Conservation (phyloP, 1,140 invertebrate species). For the Drosophila sucinea region DNA sequence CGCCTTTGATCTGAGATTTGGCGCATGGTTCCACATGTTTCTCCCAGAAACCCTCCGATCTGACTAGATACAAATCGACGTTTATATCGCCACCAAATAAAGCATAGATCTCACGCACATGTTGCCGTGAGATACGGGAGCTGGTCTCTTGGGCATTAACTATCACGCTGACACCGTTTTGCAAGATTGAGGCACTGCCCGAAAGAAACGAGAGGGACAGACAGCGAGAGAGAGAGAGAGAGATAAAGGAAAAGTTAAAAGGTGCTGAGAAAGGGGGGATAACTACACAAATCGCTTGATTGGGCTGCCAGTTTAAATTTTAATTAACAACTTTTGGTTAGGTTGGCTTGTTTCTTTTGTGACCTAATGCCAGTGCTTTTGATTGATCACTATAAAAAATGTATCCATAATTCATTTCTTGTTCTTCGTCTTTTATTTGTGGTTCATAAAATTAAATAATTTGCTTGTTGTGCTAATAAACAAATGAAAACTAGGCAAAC, state of each 20-base stretch:
- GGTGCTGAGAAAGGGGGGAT: not conserved
- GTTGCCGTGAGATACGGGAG: slow-evolving; percentile 86
- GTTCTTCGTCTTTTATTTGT: slow-evolving; percentile 31
- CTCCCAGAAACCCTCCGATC: slow-evolving; percentile 90
- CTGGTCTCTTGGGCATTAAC: slow-evolving; percentile 87
- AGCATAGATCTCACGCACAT: slow-evolving; percentile 85
- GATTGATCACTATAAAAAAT: slow-evolving; percentile 59
- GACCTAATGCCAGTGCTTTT: slow-evolving; percentile 38
- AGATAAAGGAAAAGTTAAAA: not conserved
- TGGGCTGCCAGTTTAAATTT: slow-evolving; percentile 36
- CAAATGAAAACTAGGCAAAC: slow-evolving; percentile 23
- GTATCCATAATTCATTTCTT: slow-evolving; percentile 55
- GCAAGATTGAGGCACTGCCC: slow-evolving; percentile 64
- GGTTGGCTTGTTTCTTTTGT: slow-evolving; percentile 11
- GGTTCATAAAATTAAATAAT: slow-evolving; percentile 49
- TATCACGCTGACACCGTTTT: slow-evolving; percentile 86
- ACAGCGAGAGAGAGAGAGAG: not conserved
- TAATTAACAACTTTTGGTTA: slow-evolving; percentile 40
- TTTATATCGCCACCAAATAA: slow-evolving; percentile 84
- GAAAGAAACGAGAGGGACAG: too few species aligned
- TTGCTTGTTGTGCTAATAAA: slow-evolving; percentile 37
- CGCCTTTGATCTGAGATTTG: slow-evolving; percentile 86
- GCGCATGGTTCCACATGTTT: slow-evolving; percentile 89
- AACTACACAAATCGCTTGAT: slow-evolving; percentile 36
- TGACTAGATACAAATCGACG: slow-evolving; percentile 86